Evolutionary conservation across 2,113 vertebrate species (phyloP).

Genomic region (Regulus satrapa): DNA sequence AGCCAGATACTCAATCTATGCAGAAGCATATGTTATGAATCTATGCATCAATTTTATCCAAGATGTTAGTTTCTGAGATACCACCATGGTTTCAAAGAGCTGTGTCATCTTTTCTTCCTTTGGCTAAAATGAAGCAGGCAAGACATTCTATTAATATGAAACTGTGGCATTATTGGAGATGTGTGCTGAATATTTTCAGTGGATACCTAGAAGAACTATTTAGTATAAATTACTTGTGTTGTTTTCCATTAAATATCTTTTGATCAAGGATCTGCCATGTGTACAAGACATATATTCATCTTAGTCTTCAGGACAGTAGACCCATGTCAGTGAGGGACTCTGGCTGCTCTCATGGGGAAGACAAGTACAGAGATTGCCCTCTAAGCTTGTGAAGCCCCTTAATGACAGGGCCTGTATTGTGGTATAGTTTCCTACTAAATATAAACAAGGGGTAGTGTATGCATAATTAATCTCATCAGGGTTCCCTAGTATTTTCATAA

Average conservation of each 20-base stretch:
- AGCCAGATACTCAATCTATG: background rate
- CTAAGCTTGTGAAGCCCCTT: background rate
- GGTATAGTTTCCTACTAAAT: background rate
- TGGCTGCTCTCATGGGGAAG: background rate
- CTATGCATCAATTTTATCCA: background rate
- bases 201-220: background rate
- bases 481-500: background rate
- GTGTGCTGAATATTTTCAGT: fast-evolving
- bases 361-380: background rate
- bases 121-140: background rate
- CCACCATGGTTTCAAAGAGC: background rate
- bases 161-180: background rate
- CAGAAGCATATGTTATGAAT: too few relatives aligned
- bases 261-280: background rate
- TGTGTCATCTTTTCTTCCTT: background rate
- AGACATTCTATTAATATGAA: background rate
- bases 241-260: background rate
- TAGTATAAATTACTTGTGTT: background rate
- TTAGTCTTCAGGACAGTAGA: background rate
- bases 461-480: background rate
- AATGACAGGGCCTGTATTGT: background rate
- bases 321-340: background rate
- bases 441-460: background rate
- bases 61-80: background rate
- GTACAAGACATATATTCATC: too few relatives aligned